phyloP scores from a whole-genome alignment of 2,888 invertebrate genomes.

The Melinaea marsaeus region DNA sequence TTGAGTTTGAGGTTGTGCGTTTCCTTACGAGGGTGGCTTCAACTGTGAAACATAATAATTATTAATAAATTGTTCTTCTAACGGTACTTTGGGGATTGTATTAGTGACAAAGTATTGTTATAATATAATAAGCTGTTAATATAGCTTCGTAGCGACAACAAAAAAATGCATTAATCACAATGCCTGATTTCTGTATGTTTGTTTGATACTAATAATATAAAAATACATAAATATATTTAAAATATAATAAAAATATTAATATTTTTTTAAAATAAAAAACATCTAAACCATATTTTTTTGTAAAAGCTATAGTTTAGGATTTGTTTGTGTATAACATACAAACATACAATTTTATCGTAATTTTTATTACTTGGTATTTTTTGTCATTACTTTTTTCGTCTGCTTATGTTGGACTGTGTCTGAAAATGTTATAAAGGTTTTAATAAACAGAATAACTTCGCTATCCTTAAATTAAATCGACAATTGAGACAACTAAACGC shows the following conservation, averaged over 20 bases:
- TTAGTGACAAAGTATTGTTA: neutral
- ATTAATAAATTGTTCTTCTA: conserved; percentile 4
- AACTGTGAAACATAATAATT: conserved; percentile 71
- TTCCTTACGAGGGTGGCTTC: conserved; percentile 84
- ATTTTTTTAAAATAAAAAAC: too few species aligned
- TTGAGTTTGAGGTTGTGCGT: conserved; percentile 84
- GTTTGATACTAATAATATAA: too few species aligned
- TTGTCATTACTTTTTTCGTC: neutral
- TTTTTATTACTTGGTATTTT: neutral
- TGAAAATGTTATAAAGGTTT: neutral
- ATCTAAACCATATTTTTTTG: too few species aligned
- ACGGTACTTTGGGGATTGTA: neutral
- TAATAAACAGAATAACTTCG: neutral
- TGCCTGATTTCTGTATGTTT: too few species aligned
- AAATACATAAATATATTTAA: too few species aligned
- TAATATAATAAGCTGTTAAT: neutral
- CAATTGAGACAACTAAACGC: too few species aligned
- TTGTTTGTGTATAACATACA: conserved; percentile 1
- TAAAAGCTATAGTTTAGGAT: too few species aligned
- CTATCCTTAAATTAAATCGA: too few species aligned
- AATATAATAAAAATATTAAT: too few species aligned
- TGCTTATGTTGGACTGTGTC: neutral
- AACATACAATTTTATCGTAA: neutral
- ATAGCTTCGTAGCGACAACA: too few species aligned
- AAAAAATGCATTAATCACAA: too few species aligned